A percentile compares a stretch with the other conserved stretches of the same genome.
Conservation (phyloP, 2,888 invertebrate genomes). For the Kuschelorhynchus macadamiae region DNA sequence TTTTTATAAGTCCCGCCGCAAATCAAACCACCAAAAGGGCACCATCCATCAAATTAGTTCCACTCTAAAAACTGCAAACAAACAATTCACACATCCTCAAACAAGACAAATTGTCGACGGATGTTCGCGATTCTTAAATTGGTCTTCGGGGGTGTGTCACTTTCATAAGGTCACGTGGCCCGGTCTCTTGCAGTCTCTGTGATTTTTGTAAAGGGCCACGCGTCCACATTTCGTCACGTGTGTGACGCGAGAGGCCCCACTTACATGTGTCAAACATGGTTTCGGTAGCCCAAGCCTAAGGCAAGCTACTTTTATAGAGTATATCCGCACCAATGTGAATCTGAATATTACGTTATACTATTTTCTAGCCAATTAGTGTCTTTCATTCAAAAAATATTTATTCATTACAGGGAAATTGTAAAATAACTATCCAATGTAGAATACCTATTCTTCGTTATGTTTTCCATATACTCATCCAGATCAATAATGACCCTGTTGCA, state of each 20-base stretch:
- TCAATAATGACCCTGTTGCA: too few relatives aligned
- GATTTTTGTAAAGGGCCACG: constrained; percentile 57
- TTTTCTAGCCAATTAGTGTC: too few relatives aligned
- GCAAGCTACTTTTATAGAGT: constrained; percentile 1
- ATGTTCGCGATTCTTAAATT: constrained; percentile 44
- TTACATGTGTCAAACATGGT: constrained; percentile 61
- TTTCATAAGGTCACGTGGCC: constrained; percentile 55
- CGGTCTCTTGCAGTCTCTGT: constrained; percentile 24
- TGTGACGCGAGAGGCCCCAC: constrained; percentile 58
- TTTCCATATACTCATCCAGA: too few relatives aligned
- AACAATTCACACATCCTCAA: constrained; percentile 45
- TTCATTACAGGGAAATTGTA: too few relatives aligned
- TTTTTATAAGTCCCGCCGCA: too few relatives aligned
- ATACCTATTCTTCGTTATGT: too few relatives aligned
- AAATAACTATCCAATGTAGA: too few relatives aligned
- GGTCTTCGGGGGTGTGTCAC: constrained; percentile 59
- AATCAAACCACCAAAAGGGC: constrained; percentile 5
- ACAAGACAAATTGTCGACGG: constrained; percentile 45
- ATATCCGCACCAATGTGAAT: constrained; percentile 17
- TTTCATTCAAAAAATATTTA: too few relatives aligned
- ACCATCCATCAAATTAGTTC: constrained; percentile 36
- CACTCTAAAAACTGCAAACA: constrained; percentile 41
- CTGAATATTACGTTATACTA: too few relatives aligned
- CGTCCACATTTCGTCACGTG: constrained; percentile 56
- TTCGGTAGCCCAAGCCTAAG: constrained; percentile 57